These are phyloP conservation scores for Regulus satrapa DNA, from an alignment of 2,113 vertebrate species.

Conservation along the genomic window DNA sequence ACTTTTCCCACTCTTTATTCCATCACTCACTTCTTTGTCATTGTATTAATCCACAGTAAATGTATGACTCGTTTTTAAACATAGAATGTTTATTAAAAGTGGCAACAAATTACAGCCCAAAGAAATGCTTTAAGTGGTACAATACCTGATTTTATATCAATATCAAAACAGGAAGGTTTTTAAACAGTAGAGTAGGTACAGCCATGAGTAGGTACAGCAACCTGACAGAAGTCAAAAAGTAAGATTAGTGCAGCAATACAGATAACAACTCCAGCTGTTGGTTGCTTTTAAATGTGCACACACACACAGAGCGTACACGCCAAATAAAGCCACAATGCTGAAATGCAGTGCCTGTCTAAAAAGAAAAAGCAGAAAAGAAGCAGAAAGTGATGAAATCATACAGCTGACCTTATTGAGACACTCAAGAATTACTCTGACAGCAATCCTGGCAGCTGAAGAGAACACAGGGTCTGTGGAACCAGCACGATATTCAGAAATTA, in stretches of 20 bases:
- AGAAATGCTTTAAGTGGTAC: neutral
- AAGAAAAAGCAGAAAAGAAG: neutral
- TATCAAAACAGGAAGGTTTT: neutral
- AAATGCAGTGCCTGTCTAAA: neutral
- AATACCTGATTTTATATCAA: neutral
- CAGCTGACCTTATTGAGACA: neutral
- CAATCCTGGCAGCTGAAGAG: neutral
- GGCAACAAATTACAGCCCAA: neutral
- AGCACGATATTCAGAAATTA: neutral
- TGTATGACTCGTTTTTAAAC: neutral
- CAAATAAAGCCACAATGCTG: neutral
- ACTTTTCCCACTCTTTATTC: neutral
- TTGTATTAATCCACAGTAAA: neutral
- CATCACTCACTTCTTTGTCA: neutral
- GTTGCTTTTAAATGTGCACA: neutral
- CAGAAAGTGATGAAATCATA: neutral
- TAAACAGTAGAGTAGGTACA: neutral
- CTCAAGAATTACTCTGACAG: neutral
- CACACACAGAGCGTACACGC: neutral
- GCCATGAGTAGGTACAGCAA: neutral
- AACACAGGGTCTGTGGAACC: neutral
- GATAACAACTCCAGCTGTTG: neutral
- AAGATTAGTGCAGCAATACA: neutral
- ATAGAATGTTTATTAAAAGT: neutral
- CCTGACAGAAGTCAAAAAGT: neutral